phyloP scores from a whole-genome alignment of 2,797 vertebrate genomes.

The Leptoclinus maculatus region DNA sequence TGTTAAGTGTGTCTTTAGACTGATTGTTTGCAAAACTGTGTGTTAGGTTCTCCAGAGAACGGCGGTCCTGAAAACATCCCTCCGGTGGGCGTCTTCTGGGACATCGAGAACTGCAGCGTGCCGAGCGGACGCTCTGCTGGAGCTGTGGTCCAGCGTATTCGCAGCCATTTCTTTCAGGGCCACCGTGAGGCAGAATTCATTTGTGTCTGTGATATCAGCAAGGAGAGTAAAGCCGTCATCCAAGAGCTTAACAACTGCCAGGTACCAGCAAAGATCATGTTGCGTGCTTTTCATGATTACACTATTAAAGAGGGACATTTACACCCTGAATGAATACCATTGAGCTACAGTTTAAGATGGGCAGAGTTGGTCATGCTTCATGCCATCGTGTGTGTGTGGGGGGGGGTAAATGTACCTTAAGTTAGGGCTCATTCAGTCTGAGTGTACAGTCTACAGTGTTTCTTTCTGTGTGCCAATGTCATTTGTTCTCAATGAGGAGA shows the following conservation, averaged over 20 bases:
- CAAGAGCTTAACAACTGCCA: constrained; percentile 99
- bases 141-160: constrained; percentile 93
- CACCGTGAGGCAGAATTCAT: constrained; percentile 99
- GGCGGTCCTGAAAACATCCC: constrained; percentile 91
- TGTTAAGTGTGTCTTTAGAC: background rate
- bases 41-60: constrained; percentile 89
- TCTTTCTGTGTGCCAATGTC: too few species aligned
- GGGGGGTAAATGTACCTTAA: background rate
- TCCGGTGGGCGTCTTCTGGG: constrained; percentile 98
- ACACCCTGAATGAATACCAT: background rate
- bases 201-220: constrained; percentile 98
- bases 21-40: background rate
- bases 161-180: constrained; percentile 94
- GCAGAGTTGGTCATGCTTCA: background rate
- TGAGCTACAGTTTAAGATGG: background rate
- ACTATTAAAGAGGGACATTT: too few species aligned
- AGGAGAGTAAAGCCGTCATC: constrained; percentile 98
- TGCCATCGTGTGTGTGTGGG: background rate
- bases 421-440: background rate
- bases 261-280: constrained; percentile 74
- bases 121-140: constrained; percentile 94
- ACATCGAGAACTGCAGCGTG: constrained; percentile 98
- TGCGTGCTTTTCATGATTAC: background rate
- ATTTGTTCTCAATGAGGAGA: too few species aligned
- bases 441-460: too few species aligned